Evolutionary conservation across 2,113 vertebrate genomes (phyloP), one percentile per base, ranked within the genome.

Genomic region (Indicator indicator): DNA sequence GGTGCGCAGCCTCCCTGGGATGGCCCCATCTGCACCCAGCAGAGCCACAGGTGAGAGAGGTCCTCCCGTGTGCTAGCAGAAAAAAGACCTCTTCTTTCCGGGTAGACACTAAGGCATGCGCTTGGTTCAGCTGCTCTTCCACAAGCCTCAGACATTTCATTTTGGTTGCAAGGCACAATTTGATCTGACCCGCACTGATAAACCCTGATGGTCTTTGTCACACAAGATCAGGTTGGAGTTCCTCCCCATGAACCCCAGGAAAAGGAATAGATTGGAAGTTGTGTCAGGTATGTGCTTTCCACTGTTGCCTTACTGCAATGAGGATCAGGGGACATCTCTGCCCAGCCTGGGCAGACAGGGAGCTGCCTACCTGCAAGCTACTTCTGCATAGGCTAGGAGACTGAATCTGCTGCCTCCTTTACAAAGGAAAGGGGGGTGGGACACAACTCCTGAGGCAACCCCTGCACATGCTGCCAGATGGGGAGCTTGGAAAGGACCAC

Each of bases 391-490:
- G 60, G n/a, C 56, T 70, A 38, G 26, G 36, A 90, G 68, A 56
- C 62, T 26, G 33, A 68, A 18, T 28, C 36, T 36, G 24, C n/a
- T 27, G 20, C 56, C 42, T 82, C 21, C 23, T 38, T 70, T 2
- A 1, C 26, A 54, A 33, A 8, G 21, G 36, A 42, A 4, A 68
- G 52, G 4, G 4, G 3, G 48, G 60, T 30, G 33, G 4, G 4
- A 11, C 0, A 3, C 48, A 42, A 50, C 50, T 48, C 54, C 48
- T 67, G 91, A 52, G 50, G 24, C 50, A 24, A 13, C 23, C 11
- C 50, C 23, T 2, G 0, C 11, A 7, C 2, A 0, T 46, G n/a
- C 40, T 87, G 48, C 67, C 68, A 2, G 2, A 11, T 0, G 0
- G 59, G 21, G 50, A 72, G 54, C 73, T 84, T 55, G 64, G 32